Base-by-base conservation (phyloP, 2,888 invertebrate genomes). In the Drosophila nigricruria region DNA sequence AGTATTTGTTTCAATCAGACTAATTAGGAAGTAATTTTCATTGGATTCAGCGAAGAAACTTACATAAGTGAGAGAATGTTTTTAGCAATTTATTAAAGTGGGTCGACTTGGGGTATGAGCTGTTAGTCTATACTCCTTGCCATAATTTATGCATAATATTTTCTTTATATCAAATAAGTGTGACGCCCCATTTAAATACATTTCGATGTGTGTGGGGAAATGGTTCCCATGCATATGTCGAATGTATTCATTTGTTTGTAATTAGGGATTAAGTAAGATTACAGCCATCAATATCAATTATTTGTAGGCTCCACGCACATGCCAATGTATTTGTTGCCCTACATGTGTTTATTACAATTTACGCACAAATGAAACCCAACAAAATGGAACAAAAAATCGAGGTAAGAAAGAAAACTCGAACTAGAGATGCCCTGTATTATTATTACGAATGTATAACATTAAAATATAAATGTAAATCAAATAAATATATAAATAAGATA, bases 251-350 rank as follows among this genome's bases (percentile, higher is more conserved):
- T 88, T 90, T 79, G 75, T 77, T 86, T 90, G 86, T 90, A 87
- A 87, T 87, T 87, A 87, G 90, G 86, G 89, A 90, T 90, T 87
- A 87, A 90, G 73, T 79, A 73, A 81, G 86, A 87, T 87, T 87
- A 87, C 86, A 86, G 82, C 81, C 86, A 87, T 87, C 86, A 90
- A 87, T 90, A 90, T 90, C 86, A 87, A 87, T 87, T 87, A 87
- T 87, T 88, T 69, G 64, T 71, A 56, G 56, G 70, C 69, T 59
- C 69, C 56, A 57, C 30, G 62, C 61, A 73, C 75, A 81, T 71
- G 68, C 68, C 68, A 62, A 72, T 77, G 77, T 77, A 80, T 78
- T 80, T 76, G 78, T 77, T 77, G 63, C 32, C 57, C 32, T 68
- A 69, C 78, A 81, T 79, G 81, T 79, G 78, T 81, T 81, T 73